Percentiles rank a stretch among this genome's conserved stretches.
These are phyloP conservation scores for Disparrhopalites patrizii DNA, from an alignment of 2,888 invertebrate species.

Conservation along the genomic window DNA sequence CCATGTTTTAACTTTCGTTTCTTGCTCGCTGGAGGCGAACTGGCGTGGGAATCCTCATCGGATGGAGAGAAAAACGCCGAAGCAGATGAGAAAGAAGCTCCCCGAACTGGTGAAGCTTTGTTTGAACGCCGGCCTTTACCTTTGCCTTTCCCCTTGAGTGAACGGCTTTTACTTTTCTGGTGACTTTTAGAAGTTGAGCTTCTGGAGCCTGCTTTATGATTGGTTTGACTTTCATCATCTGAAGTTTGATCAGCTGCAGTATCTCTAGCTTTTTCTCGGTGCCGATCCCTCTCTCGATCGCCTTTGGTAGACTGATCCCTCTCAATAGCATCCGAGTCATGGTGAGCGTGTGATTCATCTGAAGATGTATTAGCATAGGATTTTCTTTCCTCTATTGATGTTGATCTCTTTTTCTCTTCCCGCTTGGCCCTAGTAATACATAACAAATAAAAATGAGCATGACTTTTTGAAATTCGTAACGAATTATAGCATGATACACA, in stretches of 20 bases:
- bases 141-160: slow-evolving; percentile 16
- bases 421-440: slow-evolving; percentile 77
- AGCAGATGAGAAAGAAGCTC: slow-evolving; percentile 47
- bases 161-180: slow-evolving; percentile 17
- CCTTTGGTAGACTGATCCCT: slow-evolving; percentile 35
- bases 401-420: slow-evolving; percentile 82
- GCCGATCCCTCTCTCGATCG: slow-evolving; percentile 49
- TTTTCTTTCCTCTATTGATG: slow-evolving; percentile 74
- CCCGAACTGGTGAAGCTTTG: slow-evolving; percentile 51
- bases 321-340: slow-evolving; percentile 42
- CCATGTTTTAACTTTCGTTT: slow-evolving; percentile 38
- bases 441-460: too few relatives aligned
- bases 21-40: slow-evolving; percentile 38
- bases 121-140: slow-evolving; percentile 28
- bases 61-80: slow-evolving; percentile 42
- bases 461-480: too few relatives aligned
- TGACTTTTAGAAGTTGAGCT: slow-evolving; percentile 8
- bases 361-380: slow-evolving; percentile 59
- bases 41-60: slow-evolving; percentile 42
- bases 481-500: not conserved
- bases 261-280: slow-evolving; percentile 52
- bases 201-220: slow-evolving; percentile 18
- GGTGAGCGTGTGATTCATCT: slow-evolving; percentile 50
- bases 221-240: slow-evolving; percentile 24
- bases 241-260: slow-evolving; percentile 29